These are phyloP conservation scores for Enoplosus armatus DNA, from an alignment of 2,797 vertebrate species.

Conservation along the genomic window DNA sequence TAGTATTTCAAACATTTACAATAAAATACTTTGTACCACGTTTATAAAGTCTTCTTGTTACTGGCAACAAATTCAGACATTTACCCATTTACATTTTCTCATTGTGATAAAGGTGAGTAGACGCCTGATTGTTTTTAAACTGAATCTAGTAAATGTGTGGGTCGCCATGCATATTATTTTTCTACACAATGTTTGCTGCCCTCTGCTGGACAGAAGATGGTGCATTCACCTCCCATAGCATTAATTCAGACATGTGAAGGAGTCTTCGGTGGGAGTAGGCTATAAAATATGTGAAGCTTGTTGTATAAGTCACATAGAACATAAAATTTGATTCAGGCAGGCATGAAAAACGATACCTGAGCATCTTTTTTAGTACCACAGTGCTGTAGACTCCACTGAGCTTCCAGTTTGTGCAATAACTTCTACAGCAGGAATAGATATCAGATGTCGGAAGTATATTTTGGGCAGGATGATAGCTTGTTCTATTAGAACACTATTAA, in stretches of 20 bases:
- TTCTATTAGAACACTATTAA: not conserved
- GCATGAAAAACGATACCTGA: not conserved
- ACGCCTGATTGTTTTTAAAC: not conserved
- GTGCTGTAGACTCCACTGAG: not conserved
- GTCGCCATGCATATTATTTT: not conserved
- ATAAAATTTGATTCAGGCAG: not conserved
- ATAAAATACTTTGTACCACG: conserved; percentile 84
- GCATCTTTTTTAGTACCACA: not conserved
- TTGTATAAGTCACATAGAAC: not conserved
- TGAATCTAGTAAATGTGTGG: not conserved
- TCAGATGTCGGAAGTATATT: not conserved
- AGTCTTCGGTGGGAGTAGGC: not conserved
- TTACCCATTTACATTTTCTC: not conserved
- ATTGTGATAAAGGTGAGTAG: not conserved
- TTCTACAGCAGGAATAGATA: not conserved
- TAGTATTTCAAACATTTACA: conserved; percentile 83
- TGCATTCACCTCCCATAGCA: not conserved
- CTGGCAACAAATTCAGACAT: not conserved
- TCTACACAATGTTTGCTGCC: conserved; percentile 23
- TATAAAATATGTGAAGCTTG: not conserved
- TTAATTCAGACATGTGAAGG: not conserved
- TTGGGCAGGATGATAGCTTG: not conserved
- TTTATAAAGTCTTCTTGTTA: not conserved
- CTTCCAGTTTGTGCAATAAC: not conserved
- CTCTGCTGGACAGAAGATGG: conserved; percentile 53